Base-by-base conservation (phyloP, 2,888 invertebrate genomes). In the Melanophora roralis region DNA sequence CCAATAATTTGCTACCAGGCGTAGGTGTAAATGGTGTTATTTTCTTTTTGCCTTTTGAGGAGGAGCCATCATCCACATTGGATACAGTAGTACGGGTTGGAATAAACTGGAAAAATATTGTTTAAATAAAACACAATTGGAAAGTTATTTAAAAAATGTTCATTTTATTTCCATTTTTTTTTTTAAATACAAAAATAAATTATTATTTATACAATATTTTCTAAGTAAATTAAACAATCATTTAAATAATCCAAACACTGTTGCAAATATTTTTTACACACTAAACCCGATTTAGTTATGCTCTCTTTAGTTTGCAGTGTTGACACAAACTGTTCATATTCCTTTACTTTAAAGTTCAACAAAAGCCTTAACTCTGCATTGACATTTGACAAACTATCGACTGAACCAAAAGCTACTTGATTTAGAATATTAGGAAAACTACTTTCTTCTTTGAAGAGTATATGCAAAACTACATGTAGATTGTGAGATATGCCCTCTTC, bases 401-500 rank as follows among this genome's bases (percentile, higher is more conserved):
- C 84, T 32, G 86, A 84, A 0, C 90, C 90, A 81, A 89, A 90
- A n/a, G 89, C 89, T 11, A 88, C 85, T 82, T 89, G 87, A 82
- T 86, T 89, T 2, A 90, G 85, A 0, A 89, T 60, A 83, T 90
- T 90, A 2, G 87, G 84, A 82, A 85, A 90, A 75, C 86, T 76
- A 0, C 87, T 84, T 34, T 85, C 68, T 65, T 88, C 88, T 68
- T 88, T 87, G 47, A 90, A 89, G 12, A 90, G 81, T 43, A 90
- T 82, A 75, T 88, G 86, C 1, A 90, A 76, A 0, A 88, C 87
- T 4, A 90, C 86, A 65, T 86, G 83, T 8, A 95, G 91, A 89
- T 93, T 94, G 86, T 94, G 94, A 85, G 94, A 95, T 64, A 93
- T 87, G 21, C 94, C 94, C 83, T 91, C 94, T 82, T 89, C 89